Evolutionary conservation across 2,888 invertebrate genomes (phyloP), one percentile per base, ranked within the genome.

Genomic region (Malachius bipustulatus): DNA sequence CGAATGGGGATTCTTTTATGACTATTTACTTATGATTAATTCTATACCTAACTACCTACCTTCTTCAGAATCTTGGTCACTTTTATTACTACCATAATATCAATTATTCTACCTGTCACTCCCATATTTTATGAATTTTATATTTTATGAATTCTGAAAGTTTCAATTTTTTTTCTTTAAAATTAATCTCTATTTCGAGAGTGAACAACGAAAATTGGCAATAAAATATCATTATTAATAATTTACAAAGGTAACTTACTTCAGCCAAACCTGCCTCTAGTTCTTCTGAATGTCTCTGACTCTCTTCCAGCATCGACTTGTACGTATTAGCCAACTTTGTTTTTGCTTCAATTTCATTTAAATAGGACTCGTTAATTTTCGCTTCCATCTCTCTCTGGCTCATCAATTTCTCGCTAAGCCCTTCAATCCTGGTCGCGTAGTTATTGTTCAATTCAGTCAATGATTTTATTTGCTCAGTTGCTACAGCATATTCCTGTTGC

Each of bases 311-410:
- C 62, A 84, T 77, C 16, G 71, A 75, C 65, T 88, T 88, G 55
- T 90, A 89, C 8, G 91, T 64, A 44, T 84, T 80, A 2, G 83
- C 77, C 36, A 94, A 66, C 64, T 83, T 84, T 1, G 78, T 77
- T 64, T 90, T 89, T 2, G 89, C 82, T 40, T 80, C 75, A 11
- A 93, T 65, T 66, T 96, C 91, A 49, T 82, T 87, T 73, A 57
- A 75, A 70, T 70, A 87, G 64, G 73, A 77, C 66, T 65, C 76
- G 65, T 67, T 68, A 49, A 56, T 64, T 54, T 67, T 69, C 42
- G 72, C 66, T 39, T 57, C 51, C 2, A 63, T 57, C 38, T 83
- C 75, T 47, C 78, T 73, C 43, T 83, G 81, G 50, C 77, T 75
- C 54, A 77, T 71, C 39, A 88, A 64, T 45, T 79, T 77, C 45